These are phyloP conservation scores for Eristalinus sepulchralis DNA, from an alignment of 2,888 invertebrate species.

Conservation along the genomic window DNA sequence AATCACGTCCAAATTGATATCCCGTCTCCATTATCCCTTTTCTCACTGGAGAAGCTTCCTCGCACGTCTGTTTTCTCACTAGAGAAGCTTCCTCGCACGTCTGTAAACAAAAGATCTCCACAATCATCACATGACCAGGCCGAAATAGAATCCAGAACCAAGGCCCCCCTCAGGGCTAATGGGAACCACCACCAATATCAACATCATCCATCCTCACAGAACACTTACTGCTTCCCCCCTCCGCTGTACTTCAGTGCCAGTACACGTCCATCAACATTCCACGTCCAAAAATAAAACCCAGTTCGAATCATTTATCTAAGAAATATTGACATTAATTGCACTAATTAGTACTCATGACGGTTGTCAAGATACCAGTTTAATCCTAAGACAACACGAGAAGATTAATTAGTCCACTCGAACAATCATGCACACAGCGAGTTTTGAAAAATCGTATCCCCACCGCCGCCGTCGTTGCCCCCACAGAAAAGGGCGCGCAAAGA, in stretches of 20 bases:
- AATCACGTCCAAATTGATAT: too few species aligned
- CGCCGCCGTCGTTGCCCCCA: not conserved
- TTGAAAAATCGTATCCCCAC: conserved; percentile 21
- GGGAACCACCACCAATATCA: not conserved
- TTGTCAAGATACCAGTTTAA: conserved; percentile 19
- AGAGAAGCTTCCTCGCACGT: too few species aligned
- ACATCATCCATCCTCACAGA: not conserved
- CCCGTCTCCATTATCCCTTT: too few species aligned
- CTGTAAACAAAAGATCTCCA: too few species aligned
- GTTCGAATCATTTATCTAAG: conserved; percentile 14
- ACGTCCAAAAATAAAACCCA: not conserved
- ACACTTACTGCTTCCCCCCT: not conserved
- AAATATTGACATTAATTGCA: conserved; percentile 25
- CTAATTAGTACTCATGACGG: conserved; percentile 28
- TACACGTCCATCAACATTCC: conserved; percentile 1
- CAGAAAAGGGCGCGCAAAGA: not conserved
- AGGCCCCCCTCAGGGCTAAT: not conserved
- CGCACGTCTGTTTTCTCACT: too few species aligned
- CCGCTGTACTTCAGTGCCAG: not conserved
- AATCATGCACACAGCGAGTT: not conserved
- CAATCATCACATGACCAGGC: not conserved
- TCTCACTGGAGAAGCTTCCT: too few species aligned
- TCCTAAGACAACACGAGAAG: conserved; percentile 14
- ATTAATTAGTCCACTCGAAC: conserved; percentile 28
- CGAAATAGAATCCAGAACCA: not conserved